Conservation (phyloP, 2,797 vertebrate species). For the Semaprochilodus insignis region DNA sequence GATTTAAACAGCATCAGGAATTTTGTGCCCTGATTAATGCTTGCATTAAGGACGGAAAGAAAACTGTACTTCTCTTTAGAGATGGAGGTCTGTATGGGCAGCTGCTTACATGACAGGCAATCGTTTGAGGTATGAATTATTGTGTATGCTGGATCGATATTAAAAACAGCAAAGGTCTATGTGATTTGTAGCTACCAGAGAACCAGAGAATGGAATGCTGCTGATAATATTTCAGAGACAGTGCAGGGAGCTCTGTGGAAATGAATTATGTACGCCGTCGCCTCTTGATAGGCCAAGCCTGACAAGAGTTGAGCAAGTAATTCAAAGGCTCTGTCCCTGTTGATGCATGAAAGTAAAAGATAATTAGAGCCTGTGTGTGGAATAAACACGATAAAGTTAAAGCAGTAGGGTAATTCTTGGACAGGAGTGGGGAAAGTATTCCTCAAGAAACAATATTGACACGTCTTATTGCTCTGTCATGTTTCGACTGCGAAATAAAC, state of each 20-base stretch:
- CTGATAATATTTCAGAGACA: conserved; percentile 41
- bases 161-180: conserved; percentile 22
- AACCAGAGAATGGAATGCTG: conserved; percentile 19
- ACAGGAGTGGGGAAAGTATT: conserved; percentile 43
- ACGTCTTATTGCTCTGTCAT: conserved; percentile 38
- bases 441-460: conserved; percentile 47
- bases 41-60: not conserved
- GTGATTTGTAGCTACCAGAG: conserved; percentile 29
- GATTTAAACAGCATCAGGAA: conserved; percentile 7
- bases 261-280: conserved; percentile 57
- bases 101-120: not conserved
- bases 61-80: not conserved
- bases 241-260: conserved; percentile 44
- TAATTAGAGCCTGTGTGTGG: conserved; percentile 55
- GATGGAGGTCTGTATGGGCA: not conserved
- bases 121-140: conserved; percentile 30
- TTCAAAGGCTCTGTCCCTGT: conserved; percentile 55
- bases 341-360: conserved; percentile 57
- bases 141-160: conserved; percentile 44
- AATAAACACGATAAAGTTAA: conserved; percentile 54
- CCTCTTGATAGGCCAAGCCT: conserved; percentile 54
- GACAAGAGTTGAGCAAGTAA: conserved; percentile 59
- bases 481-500: conserved; percentile 41
- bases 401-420: conserved; percentile 44
- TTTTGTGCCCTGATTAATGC: not conserved